Evolutionary conservation across 2,888 invertebrate species (phyloP).

Genomic region (Junonia oenone): DNA sequence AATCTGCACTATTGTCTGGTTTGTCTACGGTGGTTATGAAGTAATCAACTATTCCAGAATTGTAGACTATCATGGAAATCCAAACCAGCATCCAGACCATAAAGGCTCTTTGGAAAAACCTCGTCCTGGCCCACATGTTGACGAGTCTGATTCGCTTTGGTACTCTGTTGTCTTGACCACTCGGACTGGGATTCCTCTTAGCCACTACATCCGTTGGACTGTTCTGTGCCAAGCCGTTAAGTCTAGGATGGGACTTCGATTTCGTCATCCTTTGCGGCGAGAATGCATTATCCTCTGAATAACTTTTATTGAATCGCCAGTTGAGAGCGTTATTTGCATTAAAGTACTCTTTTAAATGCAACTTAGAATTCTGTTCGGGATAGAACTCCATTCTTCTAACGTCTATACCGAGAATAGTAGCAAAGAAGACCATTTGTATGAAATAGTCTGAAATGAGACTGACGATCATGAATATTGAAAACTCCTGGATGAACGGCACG

Average conservation of each 20-base stretch:
- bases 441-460: slow-evolving; percentile 96
- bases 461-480: slow-evolving; percentile 97
- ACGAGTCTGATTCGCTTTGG: slow-evolving; percentile 92
- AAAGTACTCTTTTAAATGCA: slow-evolving; percentile 69
- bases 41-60: slow-evolving; percentile 89
- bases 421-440: slow-evolving; percentile 96
- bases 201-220: slow-evolving; percentile 71
- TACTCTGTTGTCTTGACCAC: slow-evolving; percentile 81
- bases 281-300: slow-evolving; percentile 46
- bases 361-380: slow-evolving; percentile 61
- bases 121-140: slow-evolving; percentile 95
- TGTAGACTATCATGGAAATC: slow-evolving; percentile 95
- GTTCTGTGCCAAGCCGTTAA: slow-evolving; percentile 78
- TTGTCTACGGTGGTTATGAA: slow-evolving; percentile 58
- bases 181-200: slow-evolving; percentile 57
- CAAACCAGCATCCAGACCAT: slow-evolving; percentile 97
- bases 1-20: slow-evolving; percentile 39
- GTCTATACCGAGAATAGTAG: slow-evolving; percentile 95
- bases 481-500: slow-evolving; percentile 97
- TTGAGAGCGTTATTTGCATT: slow-evolving; percentile 59
- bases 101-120: slow-evolving; percentile 95
- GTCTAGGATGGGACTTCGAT: slow-evolving; percentile 88
- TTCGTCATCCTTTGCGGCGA: slow-evolving; percentile 82
- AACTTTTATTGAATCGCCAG: slow-evolving; percentile 56
- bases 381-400: slow-evolving; percentile 87